A percentile compares a stretch with the other conserved stretches of the same genome.
phyloP scores from a whole-genome alignment of 2,113 vertebrate species.

The Poeciliopsis occidentalis region DNA sequence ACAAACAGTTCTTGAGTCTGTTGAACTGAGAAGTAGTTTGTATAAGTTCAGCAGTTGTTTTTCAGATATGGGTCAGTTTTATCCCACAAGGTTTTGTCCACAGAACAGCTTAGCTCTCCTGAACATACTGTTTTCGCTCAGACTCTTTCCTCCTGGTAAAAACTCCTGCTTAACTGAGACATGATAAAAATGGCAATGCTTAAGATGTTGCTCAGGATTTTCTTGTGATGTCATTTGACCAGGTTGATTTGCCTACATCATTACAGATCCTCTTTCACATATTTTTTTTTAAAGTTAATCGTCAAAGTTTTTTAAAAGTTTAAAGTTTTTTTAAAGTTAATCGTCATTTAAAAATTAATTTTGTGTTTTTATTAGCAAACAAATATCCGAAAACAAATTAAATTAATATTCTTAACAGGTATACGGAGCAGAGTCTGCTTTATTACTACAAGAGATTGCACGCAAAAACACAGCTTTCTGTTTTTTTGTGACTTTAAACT shows the following conservation, averaged over 20 bases:
- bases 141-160: background rate
- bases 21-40: no score
- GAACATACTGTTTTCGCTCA: background rate
- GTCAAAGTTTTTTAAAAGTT: no score
- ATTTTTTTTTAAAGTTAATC: no score
- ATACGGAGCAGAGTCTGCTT: background rate
- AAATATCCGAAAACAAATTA: background rate
- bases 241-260: no score
- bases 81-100: background rate
- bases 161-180: background rate
- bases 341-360: background rate
- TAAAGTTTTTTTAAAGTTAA: no score
- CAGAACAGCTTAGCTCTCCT: background rate
- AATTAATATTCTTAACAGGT: background rate
- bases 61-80: no score
- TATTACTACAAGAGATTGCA: slow-evolving; percentile 22
- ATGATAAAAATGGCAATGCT: background rate
- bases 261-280: no score
- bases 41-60: no score
- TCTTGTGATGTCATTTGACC: no score
- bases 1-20: no score
- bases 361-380: background rate
- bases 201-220: background rate
- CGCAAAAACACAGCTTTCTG: slow-evolving; percentile 40
- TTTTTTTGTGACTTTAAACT: slow-evolving; percentile 39